These are phyloP conservation scores for Protophormia terraenovae DNA, from an alignment of 2,888 invertebrate species.

Conservation along the genomic window DNA sequence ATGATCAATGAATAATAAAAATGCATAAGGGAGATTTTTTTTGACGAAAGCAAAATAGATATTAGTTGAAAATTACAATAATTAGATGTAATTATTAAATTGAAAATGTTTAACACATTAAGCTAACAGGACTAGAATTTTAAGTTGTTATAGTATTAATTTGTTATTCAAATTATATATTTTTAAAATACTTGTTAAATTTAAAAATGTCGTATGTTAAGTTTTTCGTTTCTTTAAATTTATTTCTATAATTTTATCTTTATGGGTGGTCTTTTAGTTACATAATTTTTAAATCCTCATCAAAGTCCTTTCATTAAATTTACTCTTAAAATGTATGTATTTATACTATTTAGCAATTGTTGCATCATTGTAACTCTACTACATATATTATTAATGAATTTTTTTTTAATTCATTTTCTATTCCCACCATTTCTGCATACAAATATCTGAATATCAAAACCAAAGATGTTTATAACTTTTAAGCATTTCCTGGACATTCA, in stretches of 20 bases:
- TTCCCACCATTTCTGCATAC: constrained; percentile 21
- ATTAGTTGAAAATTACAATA: too few relatives aligned
- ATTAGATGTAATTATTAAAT: too few relatives aligned
- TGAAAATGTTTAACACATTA: too few relatives aligned
- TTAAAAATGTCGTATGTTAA: background rate
- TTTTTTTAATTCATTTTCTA: background rate
- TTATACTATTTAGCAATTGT: too few relatives aligned
- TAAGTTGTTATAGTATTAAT: too few relatives aligned
- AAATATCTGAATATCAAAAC: background rate
- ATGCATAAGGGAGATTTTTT: background rate
- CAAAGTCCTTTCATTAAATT: background rate
- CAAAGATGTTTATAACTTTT: constrained; percentile 34
- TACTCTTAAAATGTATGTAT: too few relatives aligned
- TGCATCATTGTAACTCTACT: background rate
- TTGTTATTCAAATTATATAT: too few relatives aligned
- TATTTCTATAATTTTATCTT: background rate
- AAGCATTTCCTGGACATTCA: constrained; percentile 61
- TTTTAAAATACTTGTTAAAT: too few relatives aligned
- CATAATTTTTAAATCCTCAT: background rate
- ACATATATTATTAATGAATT: background rate
- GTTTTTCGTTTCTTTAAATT: background rate
- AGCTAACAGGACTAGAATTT: too few relatives aligned
- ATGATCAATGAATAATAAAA: background rate
- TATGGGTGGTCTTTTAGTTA: background rate
- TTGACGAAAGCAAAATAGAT: background rate